Evolutionary conservation across 2,113 vertebrate species (phyloP).

Genomic region (Myodes glareolus): DNA sequence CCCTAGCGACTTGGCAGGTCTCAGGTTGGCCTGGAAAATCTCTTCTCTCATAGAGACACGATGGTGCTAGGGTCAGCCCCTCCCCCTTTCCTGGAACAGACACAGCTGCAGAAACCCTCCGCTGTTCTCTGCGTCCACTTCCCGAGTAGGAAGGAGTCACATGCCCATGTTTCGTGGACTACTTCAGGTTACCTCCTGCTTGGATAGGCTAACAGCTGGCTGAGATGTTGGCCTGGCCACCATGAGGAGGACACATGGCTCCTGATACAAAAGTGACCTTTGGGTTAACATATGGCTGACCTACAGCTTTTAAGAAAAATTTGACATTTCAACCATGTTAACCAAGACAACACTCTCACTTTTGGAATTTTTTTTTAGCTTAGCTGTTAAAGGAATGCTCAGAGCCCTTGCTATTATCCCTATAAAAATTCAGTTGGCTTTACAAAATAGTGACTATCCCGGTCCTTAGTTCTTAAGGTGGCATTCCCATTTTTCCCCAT

Average conservation of each 20-base stretch:
- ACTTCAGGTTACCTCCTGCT: background rate
- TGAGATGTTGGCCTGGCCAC: background rate
- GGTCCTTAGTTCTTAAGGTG: slow-evolving; percentile 6
- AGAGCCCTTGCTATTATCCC: background rate
- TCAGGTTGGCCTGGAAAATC: background rate
- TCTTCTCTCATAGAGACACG: background rate
- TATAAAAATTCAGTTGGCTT: slow-evolving; percentile 30
- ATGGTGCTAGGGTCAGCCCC: background rate
- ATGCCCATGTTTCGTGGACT: background rate
- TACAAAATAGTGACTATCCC: slow-evolving; percentile 2
- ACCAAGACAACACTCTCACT: slow-evolving; percentile 27
- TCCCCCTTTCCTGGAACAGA: background rate
- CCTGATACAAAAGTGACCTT: background rate
- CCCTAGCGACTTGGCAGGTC: background rate
- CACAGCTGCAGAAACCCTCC: background rate
- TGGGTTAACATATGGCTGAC: background rate
- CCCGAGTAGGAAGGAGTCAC: background rate
- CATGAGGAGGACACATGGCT: background rate
- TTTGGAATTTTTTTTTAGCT: slow-evolving; percentile 7
- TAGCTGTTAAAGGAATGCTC: background rate
- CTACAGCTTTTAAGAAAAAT: background rate
- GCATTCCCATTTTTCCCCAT: background rate
- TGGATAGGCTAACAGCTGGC: background rate
- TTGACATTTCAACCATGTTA: background rate
- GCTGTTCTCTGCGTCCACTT: background rate